Conservation (phyloP, 2,888 invertebrate species). For the Ellobium chinense region DNA sequence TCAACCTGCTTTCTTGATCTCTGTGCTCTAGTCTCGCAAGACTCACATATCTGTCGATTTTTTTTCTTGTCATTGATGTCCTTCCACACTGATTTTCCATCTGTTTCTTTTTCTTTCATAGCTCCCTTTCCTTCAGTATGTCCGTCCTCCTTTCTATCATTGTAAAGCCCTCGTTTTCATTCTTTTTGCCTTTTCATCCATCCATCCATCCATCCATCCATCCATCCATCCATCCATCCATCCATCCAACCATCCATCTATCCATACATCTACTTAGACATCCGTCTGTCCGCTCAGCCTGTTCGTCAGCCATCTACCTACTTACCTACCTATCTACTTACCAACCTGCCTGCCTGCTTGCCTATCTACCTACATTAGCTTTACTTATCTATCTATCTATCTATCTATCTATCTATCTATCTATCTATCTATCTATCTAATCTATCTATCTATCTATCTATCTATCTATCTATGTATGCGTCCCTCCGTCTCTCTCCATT, state of each 20-base stretch:
- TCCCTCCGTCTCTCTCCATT: not conserved
- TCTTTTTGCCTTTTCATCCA: not conserved
- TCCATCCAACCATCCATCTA: slow-evolving; percentile 12
- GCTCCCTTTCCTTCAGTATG: too few relatives aligned
- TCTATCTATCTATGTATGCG: slow-evolving; percentile 9
- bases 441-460: slow-evolving; percentile 21
- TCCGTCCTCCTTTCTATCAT: too few relatives aligned
- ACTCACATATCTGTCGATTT: too few relatives aligned
- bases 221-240: slow-evolving; percentile 19
- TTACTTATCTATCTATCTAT: not conserved
- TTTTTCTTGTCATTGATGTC: too few relatives aligned
- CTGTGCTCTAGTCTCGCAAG: too few relatives aligned
- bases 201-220: not conserved
- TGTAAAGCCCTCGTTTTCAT: too few relatives aligned
- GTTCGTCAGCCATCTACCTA: not conserved
- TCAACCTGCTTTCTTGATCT: too few relatives aligned
- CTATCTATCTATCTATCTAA: slow-evolving; percentile 24
- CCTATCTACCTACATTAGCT: not conserved
- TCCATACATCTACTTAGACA: slow-evolving; percentile 1
- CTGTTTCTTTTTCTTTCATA: too few relatives aligned
- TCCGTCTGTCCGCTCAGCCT: not conserved
- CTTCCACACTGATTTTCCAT: too few relatives aligned
- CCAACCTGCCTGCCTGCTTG: not conserved
- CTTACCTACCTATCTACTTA: not conserved
- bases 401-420: slow-evolving; percentile 5